phyloP scores from a whole-genome alignment of 2,113 vertebrate genomes.

The Ibidorhyncha struthersii region DNA sequence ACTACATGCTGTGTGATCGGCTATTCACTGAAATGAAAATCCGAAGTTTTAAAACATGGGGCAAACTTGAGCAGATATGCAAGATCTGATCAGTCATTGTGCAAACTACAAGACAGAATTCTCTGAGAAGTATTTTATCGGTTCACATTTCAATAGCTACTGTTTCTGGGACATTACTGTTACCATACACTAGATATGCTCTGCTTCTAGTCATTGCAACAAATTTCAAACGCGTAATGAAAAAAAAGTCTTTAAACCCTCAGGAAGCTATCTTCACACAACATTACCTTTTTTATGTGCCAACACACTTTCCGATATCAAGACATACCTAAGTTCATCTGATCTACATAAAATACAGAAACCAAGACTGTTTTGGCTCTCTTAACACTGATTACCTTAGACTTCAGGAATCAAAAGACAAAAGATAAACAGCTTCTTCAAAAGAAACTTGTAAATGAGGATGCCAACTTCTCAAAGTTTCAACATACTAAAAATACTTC shows the following conservation, averaged over 20 bases:
- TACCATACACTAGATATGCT: background rate
- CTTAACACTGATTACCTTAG: background rate
- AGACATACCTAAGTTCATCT: background rate
- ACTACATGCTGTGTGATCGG: background rate
- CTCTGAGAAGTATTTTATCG: background rate
- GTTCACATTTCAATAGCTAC: background rate
- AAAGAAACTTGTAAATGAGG: constrained; percentile 45
- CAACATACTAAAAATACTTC: constrained; percentile 40
- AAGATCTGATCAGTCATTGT: background rate
- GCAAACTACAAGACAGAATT: background rate
- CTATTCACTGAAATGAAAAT: background rate
- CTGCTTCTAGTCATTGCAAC: background rate
- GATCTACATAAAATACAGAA: background rate
- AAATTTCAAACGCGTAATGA: background rate
- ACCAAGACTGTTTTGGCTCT: background rate
- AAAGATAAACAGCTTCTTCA: constrained; percentile 21
- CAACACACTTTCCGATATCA: background rate
- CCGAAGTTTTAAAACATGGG: background rate
- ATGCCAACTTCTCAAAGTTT: constrained; percentile 17
- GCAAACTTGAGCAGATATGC: background rate
- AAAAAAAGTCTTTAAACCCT: background rate
- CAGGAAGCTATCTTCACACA: background rate
- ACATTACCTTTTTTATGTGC: background rate
- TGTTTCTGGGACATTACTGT: background rate
- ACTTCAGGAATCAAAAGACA: constrained; percentile 4